phyloP scores from a whole-genome alignment of 2,797 vertebrate species.

The Siniperca scherzeri region DNA sequence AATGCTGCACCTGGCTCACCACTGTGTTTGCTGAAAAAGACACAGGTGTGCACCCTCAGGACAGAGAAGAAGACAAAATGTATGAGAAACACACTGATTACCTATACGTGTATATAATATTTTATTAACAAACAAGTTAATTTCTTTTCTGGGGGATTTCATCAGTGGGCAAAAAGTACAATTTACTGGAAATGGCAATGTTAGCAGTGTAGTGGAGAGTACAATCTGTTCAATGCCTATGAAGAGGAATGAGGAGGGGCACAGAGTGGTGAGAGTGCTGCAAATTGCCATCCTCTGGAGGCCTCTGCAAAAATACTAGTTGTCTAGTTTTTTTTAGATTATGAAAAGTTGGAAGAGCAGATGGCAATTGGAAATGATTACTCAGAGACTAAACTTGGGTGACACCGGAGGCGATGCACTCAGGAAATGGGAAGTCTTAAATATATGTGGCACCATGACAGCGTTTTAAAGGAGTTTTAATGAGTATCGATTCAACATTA shows the following conservation, averaged over 20 bases:
- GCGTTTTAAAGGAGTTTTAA: constrained; percentile 15
- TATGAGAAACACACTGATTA: background rate
- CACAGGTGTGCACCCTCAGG: background rate
- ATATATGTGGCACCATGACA: constrained; percentile 1
- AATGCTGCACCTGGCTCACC: constrained; percentile 7
- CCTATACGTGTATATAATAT: background rate
- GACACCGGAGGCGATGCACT: background rate
- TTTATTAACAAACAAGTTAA: background rate
- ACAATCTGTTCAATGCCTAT: background rate
- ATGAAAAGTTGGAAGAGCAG: constrained; percentile 26
- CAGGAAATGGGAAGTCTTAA: constrained; percentile 31
- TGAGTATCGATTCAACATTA: background rate
- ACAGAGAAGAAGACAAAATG: constrained; percentile 1
- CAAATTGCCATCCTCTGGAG: background rate
- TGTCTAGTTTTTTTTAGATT: constrained; percentile 1
- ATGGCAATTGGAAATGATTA: constrained; percentile 30
- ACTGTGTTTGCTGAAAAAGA: constrained; percentile 10
- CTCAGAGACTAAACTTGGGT: constrained; percentile 14
- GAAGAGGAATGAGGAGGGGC: background rate
- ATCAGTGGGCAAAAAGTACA: background rate
- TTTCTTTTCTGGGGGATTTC: background rate
- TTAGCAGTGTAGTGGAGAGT: background rate
- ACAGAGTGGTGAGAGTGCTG: constrained; percentile 1
- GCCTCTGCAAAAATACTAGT: constrained; percentile 1
- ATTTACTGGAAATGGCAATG: constrained; percentile 10